Conservation (phyloP, 2,888 invertebrate species). For the Thera britannica region DNA sequence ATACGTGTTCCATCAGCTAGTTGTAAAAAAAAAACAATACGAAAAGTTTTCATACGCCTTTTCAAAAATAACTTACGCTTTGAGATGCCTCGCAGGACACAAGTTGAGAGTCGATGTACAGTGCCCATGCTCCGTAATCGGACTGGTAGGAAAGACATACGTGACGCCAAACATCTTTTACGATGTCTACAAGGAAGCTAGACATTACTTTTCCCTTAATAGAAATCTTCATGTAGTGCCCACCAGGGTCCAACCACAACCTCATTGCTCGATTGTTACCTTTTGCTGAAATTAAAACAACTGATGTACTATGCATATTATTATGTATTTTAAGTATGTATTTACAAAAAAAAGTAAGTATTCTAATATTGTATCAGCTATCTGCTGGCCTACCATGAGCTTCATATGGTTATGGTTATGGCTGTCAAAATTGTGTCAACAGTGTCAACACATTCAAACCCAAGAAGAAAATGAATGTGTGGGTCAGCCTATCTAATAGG, state of each 20-base stretch:
- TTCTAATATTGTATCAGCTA: too few relatives aligned
- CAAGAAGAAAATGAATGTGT: too few relatives aligned
- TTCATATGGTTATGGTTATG: too few relatives aligned
- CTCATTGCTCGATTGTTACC: conserved; percentile 79
- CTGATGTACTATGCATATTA: too few relatives aligned
- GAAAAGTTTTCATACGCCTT: background rate
- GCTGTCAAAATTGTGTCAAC: too few relatives aligned
- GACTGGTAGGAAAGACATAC: conserved; percentile 88
- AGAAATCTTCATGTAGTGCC: conserved; percentile 81
- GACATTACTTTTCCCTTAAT: conserved; percentile 82
- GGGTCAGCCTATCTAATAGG: too few relatives aligned
- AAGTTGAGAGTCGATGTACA: conserved; percentile 86
- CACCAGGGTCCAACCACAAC: conserved; percentile 86
- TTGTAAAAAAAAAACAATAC: too few relatives aligned
- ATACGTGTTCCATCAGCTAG: too few relatives aligned
- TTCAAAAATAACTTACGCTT: conserved; percentile 54
- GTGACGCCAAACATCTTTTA: conserved; percentile 85
- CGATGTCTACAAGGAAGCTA: conserved; percentile 70
- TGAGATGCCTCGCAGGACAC: conserved; percentile 65
- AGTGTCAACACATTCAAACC: too few relatives aligned
- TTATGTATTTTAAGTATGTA: too few relatives aligned
- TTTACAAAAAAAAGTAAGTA: too few relatives aligned
- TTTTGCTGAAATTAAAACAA: conserved; percentile 70
- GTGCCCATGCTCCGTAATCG: conserved; percentile 84
- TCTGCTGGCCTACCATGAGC: too few relatives aligned